These are phyloP conservation scores for Diabrotica balteata DNA, from an alignment of 2,888 invertebrate species.

Conservation along the genomic window DNA sequence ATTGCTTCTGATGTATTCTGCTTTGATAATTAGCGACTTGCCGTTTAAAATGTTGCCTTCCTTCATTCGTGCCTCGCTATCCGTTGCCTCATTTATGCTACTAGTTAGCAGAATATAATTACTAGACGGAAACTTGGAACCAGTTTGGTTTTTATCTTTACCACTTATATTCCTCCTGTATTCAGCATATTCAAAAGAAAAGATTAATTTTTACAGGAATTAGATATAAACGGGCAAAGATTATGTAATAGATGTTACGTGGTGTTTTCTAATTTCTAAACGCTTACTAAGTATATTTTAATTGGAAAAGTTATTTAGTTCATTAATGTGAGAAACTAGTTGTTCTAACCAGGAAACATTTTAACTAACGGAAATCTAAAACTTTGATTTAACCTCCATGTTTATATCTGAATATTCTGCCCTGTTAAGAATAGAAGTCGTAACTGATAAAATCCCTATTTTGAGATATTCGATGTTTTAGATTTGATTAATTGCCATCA, in stretches of 20 bases:
- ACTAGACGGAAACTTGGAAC: not conserved
- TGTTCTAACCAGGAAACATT: not conserved
- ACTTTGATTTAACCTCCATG: too few species aligned
- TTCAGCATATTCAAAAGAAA: too few species aligned
- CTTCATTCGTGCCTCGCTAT: conserved; percentile 2
- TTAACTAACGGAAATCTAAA: not conserved
- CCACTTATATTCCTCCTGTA: not conserved
- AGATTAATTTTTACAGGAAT: not conserved
- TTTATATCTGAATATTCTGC: too few species aligned
- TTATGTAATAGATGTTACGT: not conserved
- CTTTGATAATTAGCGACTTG: conserved; percentile 20
- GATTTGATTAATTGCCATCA: too few species aligned
- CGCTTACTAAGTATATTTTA: not conserved
- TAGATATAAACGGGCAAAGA: not conserved
- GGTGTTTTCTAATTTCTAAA: too few species aligned
- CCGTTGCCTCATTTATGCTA: not conserved
- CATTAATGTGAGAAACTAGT: not conserved
- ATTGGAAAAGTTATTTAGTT: too few species aligned
- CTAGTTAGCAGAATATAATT: conserved; percentile 8
- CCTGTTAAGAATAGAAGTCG: too few species aligned
- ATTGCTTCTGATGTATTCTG: conserved; percentile 25
- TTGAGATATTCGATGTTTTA: too few species aligned
- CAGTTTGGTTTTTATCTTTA: too few species aligned
- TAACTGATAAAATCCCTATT: too few species aligned
- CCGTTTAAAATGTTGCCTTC: conserved; percentile 9